These are phyloP conservation scores for Gymnothorax javanicus DNA, from an alignment of 2,797 vertebrate genomes.

Conservation along the genomic window DNA sequence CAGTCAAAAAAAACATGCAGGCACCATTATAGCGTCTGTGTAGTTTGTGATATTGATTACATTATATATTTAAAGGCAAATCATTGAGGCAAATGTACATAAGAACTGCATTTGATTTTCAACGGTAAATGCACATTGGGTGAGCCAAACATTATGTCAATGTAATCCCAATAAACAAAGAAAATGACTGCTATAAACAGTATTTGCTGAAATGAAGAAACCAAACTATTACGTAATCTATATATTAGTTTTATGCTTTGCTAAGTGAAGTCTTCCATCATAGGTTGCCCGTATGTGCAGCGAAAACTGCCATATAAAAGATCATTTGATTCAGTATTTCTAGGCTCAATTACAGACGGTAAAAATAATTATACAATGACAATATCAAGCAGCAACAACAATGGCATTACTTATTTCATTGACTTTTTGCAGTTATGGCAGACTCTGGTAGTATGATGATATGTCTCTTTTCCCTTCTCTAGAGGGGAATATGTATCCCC, in stretches of 20 bases:
- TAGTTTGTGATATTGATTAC: background rate
- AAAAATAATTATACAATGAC: background rate
- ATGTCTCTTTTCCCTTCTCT: constrained; percentile 52
- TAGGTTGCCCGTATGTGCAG: background rate
- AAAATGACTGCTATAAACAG: too few species aligned
- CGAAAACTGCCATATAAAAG: background rate
- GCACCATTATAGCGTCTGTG: background rate
- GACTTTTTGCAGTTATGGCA: background rate
- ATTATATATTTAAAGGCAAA: background rate
- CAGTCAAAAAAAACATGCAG: background rate
- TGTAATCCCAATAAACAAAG: background rate
- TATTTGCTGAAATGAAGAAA: too few species aligned
- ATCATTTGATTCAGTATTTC: background rate
- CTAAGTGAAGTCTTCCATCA: background rate
- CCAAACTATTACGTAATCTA: too few species aligned
- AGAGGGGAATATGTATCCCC: constrained; percentile 57
- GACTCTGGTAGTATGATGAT: background rate
- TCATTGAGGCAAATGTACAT: background rate
- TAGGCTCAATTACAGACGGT: background rate
- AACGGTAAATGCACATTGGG: background rate
- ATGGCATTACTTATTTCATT: background rate
- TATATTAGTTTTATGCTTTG: too few species aligned
- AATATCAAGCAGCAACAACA: background rate
- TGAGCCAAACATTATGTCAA: background rate
- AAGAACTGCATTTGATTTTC: background rate